Percentiles rank a stretch among this genome's conserved stretches.
These are phyloP conservation scores for Vombatus ursinus DNA, from an alignment of 2,113 vertebrate species.

Conservation along the genomic window DNA sequence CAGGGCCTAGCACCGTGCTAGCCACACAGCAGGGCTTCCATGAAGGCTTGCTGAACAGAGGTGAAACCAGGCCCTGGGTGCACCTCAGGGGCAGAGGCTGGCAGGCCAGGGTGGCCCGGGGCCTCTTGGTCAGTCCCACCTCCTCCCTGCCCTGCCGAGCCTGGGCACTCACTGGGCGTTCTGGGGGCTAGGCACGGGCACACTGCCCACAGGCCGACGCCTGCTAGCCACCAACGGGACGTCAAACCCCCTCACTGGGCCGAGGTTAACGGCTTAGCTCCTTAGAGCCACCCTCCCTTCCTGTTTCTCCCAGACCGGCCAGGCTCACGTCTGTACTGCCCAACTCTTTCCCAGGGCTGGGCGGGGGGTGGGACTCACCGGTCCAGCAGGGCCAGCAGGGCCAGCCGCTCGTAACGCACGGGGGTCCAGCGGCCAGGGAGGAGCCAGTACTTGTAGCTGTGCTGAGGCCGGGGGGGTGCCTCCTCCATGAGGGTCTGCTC, in stretches of 20 bases:
- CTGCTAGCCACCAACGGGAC: neutral
- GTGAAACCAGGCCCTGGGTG: neutral
- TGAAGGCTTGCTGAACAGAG: neutral
- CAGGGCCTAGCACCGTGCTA: neutral
- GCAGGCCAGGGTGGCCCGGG: too few relatives aligned
- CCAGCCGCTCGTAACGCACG: slow-evolving; percentile 86
- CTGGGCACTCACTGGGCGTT: too few relatives aligned
- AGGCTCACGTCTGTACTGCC: neutral
- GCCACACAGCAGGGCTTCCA: too few relatives aligned
- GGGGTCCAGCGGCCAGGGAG: slow-evolving; percentile 86
- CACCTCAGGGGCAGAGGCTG: too few relatives aligned
- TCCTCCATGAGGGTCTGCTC: slow-evolving; percentile 95
- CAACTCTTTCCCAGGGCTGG: too few relatives aligned
- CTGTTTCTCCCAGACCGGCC: too few relatives aligned
- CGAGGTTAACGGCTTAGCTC: too few relatives aligned
- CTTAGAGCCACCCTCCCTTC: too few relatives aligned
- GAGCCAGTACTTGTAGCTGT: slow-evolving; percentile 88
- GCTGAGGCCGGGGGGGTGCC: slow-evolving; percentile 86
- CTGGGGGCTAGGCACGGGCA: too few relatives aligned
- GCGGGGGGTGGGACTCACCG: slow-evolving; percentile 75
- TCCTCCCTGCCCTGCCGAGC: too few relatives aligned
- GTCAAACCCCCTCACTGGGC: neutral
- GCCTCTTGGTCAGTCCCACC: too few relatives aligned
- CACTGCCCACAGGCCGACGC: neutral
- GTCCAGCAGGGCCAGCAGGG: slow-evolving; percentile 86